Base-by-base conservation (phyloP, 2,888 invertebrate species). In the Apamea anceps region DNA sequence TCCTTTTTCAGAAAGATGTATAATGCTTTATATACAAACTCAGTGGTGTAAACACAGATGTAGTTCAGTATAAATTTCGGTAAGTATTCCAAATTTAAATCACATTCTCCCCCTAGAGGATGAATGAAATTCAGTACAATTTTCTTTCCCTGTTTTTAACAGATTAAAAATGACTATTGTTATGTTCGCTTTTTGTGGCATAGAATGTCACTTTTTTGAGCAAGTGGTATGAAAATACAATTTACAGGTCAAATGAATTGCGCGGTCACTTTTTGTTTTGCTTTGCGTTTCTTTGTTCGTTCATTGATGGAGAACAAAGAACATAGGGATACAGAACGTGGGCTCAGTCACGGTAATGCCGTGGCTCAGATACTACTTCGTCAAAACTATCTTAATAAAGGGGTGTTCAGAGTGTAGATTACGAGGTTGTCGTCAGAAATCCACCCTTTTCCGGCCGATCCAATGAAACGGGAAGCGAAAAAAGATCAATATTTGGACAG, bases 401-500 rank as follows among this genome's bases (percentile, higher is more conserved):
- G 57, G 42, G 21, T 63, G 37, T 72, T 72, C 42, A 42, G n/a
- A 87, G 93, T 94, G 95, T 96, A 93, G 93, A 95, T 95, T 95
- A 93, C 94, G 86, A 89, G 88, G 86, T 92, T 92, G 91, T 92
- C 90, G 87, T 92, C 91, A 92, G 92, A 93, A 94, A 93, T 93
- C 93, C 92, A 92, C 95, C 94, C 94, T 93, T 93, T 94, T 95
- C 94, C 95, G 92, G 92, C 88, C 87, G 85, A 91, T 91, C 91
- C 89, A 94, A 94, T 92, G 85, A 89, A 95, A 93, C 94, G 96
- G 96, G 96, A 96, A 95, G 93, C 92, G 90, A 94, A 95, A 96
- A 96, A 96, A 94, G 93, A 93, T 96, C 96, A 96, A 96, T 96
- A 96, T 96, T 96, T 96, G 91, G 96, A 96, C 96, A 96, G 95